phyloP scores from a whole-genome alignment of 2,888 invertebrate genomes.

The Argyra leucocephala region DNA sequence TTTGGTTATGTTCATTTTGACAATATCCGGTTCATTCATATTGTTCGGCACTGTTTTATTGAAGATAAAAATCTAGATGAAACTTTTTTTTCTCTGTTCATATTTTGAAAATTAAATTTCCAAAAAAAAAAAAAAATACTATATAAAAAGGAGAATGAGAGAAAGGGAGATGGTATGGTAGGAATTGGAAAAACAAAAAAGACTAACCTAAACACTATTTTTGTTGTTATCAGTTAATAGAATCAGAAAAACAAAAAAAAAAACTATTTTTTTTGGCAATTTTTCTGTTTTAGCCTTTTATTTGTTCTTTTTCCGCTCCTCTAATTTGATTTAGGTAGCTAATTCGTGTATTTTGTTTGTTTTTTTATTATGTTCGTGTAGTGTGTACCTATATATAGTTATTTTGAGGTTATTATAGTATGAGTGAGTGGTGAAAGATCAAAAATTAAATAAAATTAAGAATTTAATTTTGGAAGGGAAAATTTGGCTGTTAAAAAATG shows the following conservation, averaged over 20 bases:
- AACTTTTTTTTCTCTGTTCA: neutral
- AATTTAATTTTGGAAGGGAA: no score
- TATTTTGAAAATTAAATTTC: no score
- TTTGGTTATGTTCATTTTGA: neutral
- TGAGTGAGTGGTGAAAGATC: no score
- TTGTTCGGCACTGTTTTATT: conserved; percentile 1
- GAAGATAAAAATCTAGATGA: neutral
- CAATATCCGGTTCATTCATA: conserved; percentile 6
- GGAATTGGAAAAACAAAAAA: neutral
- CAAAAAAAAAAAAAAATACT: neutral
- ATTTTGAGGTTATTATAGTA: no score
- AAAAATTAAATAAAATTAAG: no score
- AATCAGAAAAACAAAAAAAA: neutral
- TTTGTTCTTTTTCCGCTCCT: no score
- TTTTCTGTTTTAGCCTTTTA: neutral
- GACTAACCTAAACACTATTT: neutral
- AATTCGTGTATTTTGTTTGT: no score
- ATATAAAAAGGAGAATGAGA: neutral
- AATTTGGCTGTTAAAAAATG: no score
- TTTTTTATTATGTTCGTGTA: no score
- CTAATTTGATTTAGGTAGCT: no score
- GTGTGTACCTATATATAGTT: no score
- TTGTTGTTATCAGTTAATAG: conserved; percentile 3
- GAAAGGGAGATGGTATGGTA: neutral
- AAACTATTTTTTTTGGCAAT: neutral